Conservation (phyloP, 2,113 vertebrate species). For the Bos taurus region DNA sequence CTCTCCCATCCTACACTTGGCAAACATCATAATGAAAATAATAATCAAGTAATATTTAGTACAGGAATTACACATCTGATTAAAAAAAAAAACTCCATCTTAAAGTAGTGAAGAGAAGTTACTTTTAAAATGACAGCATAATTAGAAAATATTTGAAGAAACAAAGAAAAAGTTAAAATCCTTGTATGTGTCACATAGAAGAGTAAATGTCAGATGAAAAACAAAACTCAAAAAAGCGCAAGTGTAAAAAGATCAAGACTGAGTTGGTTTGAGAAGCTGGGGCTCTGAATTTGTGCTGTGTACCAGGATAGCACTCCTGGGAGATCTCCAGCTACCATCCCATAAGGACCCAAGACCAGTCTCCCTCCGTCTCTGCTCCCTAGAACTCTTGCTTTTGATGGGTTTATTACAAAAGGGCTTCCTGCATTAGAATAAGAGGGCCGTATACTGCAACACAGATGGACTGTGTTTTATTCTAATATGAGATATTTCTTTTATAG, state of each 20-base stretch:
- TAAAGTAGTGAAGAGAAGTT: not conserved
- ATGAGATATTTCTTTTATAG: not conserved
- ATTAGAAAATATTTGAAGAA: not conserved
- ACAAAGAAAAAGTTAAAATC: not conserved
- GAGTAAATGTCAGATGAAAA: not conserved
- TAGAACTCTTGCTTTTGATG: not conserved
- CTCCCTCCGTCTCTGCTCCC: not conserved
- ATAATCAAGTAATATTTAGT: not conserved
- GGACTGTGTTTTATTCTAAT: not conserved
- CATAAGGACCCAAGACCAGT: not conserved
- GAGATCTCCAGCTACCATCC: not conserved
- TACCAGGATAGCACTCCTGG: fast-evolving
- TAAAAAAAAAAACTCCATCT: not conserved
- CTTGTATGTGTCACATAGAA: not conserved
- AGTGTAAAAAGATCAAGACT: not conserved
- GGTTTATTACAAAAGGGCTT: not conserved
- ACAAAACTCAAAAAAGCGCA: not conserved
- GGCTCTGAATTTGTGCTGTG: not conserved
- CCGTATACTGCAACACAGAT: not conserved
- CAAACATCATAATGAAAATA: not conserved
- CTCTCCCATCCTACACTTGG: not conserved
- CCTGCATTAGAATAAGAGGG: not conserved
- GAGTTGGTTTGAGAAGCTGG: not conserved
- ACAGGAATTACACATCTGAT: not conserved
- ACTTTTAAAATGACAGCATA: not conserved